Base-by-base conservation (phyloP, 2,797 vertebrate species). In the Cichlasoma orientale region DNA sequence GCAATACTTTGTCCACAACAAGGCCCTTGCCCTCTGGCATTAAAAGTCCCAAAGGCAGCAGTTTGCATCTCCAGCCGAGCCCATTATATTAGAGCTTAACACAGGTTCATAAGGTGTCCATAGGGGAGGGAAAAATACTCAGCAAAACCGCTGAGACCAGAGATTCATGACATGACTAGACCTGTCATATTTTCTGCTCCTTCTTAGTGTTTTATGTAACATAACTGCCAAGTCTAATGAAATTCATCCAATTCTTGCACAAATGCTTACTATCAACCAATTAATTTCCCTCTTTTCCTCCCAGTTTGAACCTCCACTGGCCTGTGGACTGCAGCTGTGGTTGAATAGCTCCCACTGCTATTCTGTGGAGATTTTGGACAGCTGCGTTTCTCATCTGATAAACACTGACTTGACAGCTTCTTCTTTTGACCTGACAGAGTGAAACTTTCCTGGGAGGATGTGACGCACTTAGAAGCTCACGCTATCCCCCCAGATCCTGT, bases 381-480 rank as follows among this genome's bases (percentile, higher is more conserved):
- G 75, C 71, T 9, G 27, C 44, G 4, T 23, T 72, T 86, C 72
- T 77, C 74, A 52, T 72, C 7, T 82, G 89, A 89, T 79, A 50
- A 82, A 76, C 72, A 50, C 12, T 14, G 74, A 86, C 59, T 25
- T 85, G 89, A 90, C 91, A 90, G 85, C 58, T 44, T 18, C 56
- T 86, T 90, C 36, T 85, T 82, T 83, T 86, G 63, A 90, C 86
- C 82, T 78, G 86, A 79, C 80, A 82, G 77, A 73, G 56, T 63
- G 66, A 44, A 83, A 74, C 56, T 44, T 82, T 68, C 82, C 75
- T 58, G 74, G 66, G 85, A 80, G 84, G 70, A 78, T 70, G 77
- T 87, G 88, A 88, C 75, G 70, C 82, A 82, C 69, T 74, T 77
- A 75, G 18, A 63, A 36, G 31, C 69, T 81, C 74, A 55, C 55